Evolutionary conservation across 2,113 vertebrate species (phyloP), one percentile per base, ranked within the genome.

Genomic region (Cyrtonyx montezumae): DNA sequence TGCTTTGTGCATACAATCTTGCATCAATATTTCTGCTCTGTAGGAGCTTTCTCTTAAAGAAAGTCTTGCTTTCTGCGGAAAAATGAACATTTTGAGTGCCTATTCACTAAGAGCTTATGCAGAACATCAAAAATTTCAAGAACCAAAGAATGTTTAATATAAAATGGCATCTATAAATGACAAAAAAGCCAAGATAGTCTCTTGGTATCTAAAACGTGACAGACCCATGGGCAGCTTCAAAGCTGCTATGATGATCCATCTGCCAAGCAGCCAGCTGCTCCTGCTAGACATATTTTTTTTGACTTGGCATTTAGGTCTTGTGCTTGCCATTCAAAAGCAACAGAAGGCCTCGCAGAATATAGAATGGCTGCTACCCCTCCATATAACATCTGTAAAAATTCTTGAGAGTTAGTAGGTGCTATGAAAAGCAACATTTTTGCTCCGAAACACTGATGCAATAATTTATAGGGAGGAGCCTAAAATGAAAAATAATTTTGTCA

Each of bases 231-330:
- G 96, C 92, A 94, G 94, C 96, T 96, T 97, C 96, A 97, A 97
- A 97, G 96, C 94, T 93, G 90, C 91, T 95, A 40, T 0, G 30
- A n/a, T 58, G 92, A 92, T 95, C 62, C 84, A 91, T 94, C 94
- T 97, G 96, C 96, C 97, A 97, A 96, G 87, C 89, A 95, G 94
- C 93, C 95, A 97, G 97, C 93, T 97, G 97, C 95, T 97, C 65
- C 93, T 97, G 89, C 95, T 97, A 82, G 89, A 94, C 96, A 95
- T 85, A 84, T 94, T 85, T 92, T 88, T 74, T 95, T 89, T 90
- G 84, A 89, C 91, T 94, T 97, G 96, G 93, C 95, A 93, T 78
- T 75, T 90, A 79, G 83, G 78, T 95, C 92, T 68, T 83, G 51
- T 69, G 74, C 75, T 90, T 87, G 67, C 79, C 84, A 81, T 79